Conservation (phyloP, 2,113 vertebrate genomes). For the Jacana jacana region DNA sequence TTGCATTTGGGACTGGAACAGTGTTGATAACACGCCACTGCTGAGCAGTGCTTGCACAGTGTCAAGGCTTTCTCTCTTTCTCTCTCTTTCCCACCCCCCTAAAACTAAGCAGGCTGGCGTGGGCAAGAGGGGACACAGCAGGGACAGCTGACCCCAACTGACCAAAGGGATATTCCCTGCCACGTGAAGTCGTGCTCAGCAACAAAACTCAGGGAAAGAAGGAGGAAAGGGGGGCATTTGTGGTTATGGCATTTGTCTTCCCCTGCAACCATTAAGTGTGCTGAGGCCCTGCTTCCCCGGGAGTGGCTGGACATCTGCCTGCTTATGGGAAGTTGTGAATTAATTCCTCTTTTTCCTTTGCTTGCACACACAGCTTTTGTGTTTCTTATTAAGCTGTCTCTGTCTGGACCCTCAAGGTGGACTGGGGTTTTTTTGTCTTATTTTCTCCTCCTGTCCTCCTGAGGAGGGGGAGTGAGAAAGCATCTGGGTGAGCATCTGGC, state of each 20-base stretch:
- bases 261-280: accelerated
- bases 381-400: background rate
- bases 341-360: background rate
- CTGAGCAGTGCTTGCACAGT: background rate
- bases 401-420: background rate
- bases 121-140: background rate
- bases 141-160: background rate
- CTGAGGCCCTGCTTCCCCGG: background rate
- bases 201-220: background rate
- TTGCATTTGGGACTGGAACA: background rate
- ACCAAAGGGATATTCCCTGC: background rate
- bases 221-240: background rate
- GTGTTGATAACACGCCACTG: too few species aligned
- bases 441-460: background rate
- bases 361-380: background rate
- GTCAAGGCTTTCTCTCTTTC: background rate
- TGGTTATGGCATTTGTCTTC: background rate
- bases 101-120: background rate
- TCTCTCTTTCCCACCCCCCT: background rate
- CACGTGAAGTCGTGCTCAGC: accelerated
- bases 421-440: background rate
- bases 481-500: background rate
- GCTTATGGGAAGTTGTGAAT: background rate
- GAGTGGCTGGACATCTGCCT: background rate
- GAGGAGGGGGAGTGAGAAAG: background rate